These are phyloP conservation scores for Drosophila birchii DNA, from an alignment of 2,888 invertebrate species.

Conservation along the genomic window DNA sequence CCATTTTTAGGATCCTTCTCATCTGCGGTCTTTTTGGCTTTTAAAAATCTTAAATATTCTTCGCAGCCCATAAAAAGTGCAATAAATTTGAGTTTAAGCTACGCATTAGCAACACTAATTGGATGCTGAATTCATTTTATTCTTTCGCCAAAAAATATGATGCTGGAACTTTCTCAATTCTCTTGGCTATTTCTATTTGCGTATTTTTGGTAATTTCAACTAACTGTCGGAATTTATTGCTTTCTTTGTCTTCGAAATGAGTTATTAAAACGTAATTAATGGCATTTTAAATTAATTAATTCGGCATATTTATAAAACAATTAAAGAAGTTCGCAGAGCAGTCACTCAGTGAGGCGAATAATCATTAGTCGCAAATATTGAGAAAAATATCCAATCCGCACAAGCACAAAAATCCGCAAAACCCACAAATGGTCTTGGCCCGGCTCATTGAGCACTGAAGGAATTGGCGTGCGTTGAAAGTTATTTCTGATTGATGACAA, in stretches of 20 bases:
- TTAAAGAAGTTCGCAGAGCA: constrained; percentile 72
- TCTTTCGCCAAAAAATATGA: constrained; percentile 15
- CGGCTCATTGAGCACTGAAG: constrained; percentile 59
- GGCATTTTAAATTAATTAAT: constrained; percentile 77
- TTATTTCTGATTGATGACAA: constrained; percentile 81
- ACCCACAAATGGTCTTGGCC: constrained; percentile 31
- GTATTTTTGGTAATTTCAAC: constrained; percentile 32
- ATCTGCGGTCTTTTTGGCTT: neutral
- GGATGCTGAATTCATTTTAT: constrained; percentile 28
- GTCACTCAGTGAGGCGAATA: constrained; percentile 43
- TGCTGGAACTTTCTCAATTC: constrained; percentile 38
- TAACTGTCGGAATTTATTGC: constrained; percentile 48
- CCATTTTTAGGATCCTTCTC: constrained; percentile 3
- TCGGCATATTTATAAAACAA: constrained; percentile 79
- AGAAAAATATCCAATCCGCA: constrained; percentile 28
- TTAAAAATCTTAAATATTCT: constrained; percentile 11
- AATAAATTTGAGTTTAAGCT: constrained; percentile 33
- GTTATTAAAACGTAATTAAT: constrained; percentile 78
- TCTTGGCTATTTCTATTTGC: constrained; percentile 28
- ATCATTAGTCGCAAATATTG: constrained; percentile 55
- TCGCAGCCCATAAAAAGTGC: constrained; percentile 21
- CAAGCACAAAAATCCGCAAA: constrained; percentile 24
- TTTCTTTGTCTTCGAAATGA: constrained; percentile 69
- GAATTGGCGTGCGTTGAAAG: constrained; percentile 74
- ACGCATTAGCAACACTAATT: constrained; percentile 41